phyloP scores from a whole-genome alignment of 2,113 vertebrate species.

The Plectropomus leopardus region DNA sequence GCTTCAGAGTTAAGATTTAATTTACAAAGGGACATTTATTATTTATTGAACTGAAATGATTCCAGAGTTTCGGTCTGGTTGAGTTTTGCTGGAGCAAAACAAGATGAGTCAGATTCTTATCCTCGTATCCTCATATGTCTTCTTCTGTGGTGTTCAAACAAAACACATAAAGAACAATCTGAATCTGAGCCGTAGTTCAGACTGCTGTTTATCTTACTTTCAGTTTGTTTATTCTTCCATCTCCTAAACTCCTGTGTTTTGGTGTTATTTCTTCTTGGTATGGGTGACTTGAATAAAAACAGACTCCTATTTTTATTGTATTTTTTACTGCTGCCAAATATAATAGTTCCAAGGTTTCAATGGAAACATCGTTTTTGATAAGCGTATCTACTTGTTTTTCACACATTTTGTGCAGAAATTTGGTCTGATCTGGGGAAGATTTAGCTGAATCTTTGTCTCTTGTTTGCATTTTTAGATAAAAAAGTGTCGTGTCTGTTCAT shows the following conservation, averaged over 20 bases:
- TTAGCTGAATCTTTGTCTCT: not conserved
- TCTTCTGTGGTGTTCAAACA: slow-evolving; percentile 1
- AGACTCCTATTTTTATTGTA: not conserved
- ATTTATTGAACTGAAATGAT: slow-evolving; percentile 4
- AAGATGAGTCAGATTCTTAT: not conserved
- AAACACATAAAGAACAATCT: not conserved
- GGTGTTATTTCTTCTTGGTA: not conserved
- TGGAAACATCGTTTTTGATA: too few relatives aligned
- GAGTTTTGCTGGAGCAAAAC: too few relatives aligned
- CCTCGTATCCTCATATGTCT: not conserved
- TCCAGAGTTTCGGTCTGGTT: not conserved
- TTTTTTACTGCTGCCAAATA: too few relatives aligned
- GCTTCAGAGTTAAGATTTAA: slow-evolving; percentile 35
- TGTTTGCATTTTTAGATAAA: not conserved
- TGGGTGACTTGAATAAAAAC: not conserved
- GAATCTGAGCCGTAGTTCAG: too few relatives aligned
- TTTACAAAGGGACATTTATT: slow-evolving; percentile 34
- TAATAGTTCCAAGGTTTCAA: too few relatives aligned
- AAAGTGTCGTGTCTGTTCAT: too few relatives aligned
- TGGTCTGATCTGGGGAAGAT: not conserved
- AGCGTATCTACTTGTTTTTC: too few relatives aligned
- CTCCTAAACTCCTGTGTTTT: not conserved
- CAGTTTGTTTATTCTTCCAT: not conserved
- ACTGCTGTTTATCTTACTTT: not conserved
- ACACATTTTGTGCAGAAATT: not conserved